These are phyloP conservation scores for Antheraea assamensis DNA, from an alignment of 2,888 invertebrate genomes.

Conservation along the genomic window DNA sequence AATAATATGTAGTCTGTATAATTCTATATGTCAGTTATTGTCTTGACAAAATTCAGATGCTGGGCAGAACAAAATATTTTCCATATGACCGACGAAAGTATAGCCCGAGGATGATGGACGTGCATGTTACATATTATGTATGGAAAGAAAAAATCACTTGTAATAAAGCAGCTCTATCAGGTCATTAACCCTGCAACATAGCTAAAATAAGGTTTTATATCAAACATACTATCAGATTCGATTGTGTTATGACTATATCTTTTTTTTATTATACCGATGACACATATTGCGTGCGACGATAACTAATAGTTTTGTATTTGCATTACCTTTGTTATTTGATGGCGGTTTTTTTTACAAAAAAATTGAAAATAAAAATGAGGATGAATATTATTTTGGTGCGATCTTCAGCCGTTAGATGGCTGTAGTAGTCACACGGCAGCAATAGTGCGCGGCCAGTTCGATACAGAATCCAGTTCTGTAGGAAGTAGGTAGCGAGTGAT, in stretches of 20 bases:
- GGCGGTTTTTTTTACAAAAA: neutral
- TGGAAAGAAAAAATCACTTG: slow-evolving; percentile 30
- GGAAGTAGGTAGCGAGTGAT: slow-evolving; percentile 11
- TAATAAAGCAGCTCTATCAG: slow-evolving; percentile 42
- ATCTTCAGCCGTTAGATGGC: neutral
- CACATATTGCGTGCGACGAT: neutral
- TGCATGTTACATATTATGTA: neutral
- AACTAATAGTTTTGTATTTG: neutral
- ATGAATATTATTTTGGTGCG: neutral
- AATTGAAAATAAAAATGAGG: neutral
- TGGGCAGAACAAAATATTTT: neutral
- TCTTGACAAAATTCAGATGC: neutral
- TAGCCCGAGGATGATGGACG: neutral
- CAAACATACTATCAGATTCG: slow-evolving; percentile 34
- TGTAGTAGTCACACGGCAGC: slow-evolving; percentile 6
- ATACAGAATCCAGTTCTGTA: slow-evolving; percentile 14
- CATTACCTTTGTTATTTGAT: neutral
- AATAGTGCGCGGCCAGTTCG: slow-evolving; percentile 1
- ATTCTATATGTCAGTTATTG: no score
- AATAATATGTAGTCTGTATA: no score
- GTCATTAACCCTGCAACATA: slow-evolving; percentile 49
- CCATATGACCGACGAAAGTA: neutral
- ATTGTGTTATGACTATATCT: slow-evolving; percentile 27
- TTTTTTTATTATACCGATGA: neutral
- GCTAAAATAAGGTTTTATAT: slow-evolving; percentile 42